phyloP scores from a whole-genome alignment of 2,888 invertebrate genomes.

The Diaprepes abbreviatus region DNA sequence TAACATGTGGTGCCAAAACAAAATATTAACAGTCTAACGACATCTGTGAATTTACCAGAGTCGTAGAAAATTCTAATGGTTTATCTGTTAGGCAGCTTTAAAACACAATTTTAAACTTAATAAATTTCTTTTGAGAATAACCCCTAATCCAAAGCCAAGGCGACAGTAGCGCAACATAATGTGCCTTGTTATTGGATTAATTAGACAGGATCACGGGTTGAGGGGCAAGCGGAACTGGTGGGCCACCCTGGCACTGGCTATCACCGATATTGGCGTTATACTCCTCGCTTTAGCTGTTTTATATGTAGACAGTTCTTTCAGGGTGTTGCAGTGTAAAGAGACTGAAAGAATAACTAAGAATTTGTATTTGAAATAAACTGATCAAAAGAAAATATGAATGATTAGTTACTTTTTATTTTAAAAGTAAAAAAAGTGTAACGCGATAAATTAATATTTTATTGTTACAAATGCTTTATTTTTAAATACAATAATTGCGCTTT shows the following conservation, averaged over 20 bases:
- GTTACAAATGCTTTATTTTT: too few relatives aligned
- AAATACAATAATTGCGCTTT: too few relatives aligned
- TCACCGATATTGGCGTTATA: constrained; percentile 67
- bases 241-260: constrained; percentile 65
- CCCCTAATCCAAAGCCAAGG: constrained; percentile 6
- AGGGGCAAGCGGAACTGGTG: constrained; percentile 48
- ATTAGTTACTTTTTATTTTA: too few relatives aligned
- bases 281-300: constrained; percentile 58
- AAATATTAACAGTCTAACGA: too few relatives aligned
- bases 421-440: too few relatives aligned
- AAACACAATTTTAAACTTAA: too few relatives aligned
- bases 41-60: too few relatives aligned
- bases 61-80: too few relatives aligned
- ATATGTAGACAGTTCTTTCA: constrained; percentile 14
- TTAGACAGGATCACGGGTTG: constrained; percentile 60
- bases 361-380: not conserved
- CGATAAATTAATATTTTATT: too few relatives aligned
- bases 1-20: too few relatives aligned
- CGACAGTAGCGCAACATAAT: constrained; percentile 56
- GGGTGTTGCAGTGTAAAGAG: constrained; percentile 3
- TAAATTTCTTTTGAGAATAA: not conserved
- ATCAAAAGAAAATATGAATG: too few relatives aligned
- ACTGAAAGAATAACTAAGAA: not conserved
- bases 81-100: too few relatives aligned
- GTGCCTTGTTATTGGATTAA: constrained; percentile 67